Evolutionary conservation across 2,888 invertebrate genomes (phyloP), one percentile per base, ranked within the genome.

Genomic region (Lingula anatina): DNA sequence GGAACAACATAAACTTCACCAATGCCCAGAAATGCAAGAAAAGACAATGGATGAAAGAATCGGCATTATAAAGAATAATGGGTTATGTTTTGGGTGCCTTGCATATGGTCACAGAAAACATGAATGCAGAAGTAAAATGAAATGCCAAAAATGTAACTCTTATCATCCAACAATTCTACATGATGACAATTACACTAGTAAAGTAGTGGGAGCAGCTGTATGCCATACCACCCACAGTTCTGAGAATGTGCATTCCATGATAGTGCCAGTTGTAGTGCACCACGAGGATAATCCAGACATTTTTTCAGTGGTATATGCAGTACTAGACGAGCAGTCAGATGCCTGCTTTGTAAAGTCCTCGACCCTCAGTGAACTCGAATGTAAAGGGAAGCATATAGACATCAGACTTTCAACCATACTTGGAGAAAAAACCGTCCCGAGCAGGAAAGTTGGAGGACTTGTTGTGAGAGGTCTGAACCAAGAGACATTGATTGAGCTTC

Each of bases 111-210:
- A 46, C 25, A 23, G 18, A 5, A 7, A 28, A n/a, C 39, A 21
- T 15, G 39, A 5, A 5, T 46, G 46, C 26, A 12, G 20, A 25
- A 36, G 24, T 25, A 48, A 44, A 21, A 26, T 18, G 15, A 31
- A 23, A 12, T 48, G 43, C 23, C 9, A 21, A 5, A 23, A 28
- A 18, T 48, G 44, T 21, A 23, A 48, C 5, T 23, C 37, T 4
- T 5, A 24, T 7, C 48, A 48, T 44, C 48, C 48, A 15, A 21
- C 48, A 18, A 24, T 48, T n/a, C 35, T 46, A 7, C 48, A 48
- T 45, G 12, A 18, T 5, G 28, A 44, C n/a, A n/a, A n/a, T n/a
- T n/a, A n/a, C n/a, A n/a, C n/a, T n/a, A n/a, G n/a, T n/a, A n/a
- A n/a, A n/a, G n/a, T n/a, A n/a, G n/a, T n/a, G n/a, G n/a, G n/a